Evolutionary conservation across 2,888 invertebrate species (phyloP).

Genomic region (Luffia ferchaultella): DNA sequence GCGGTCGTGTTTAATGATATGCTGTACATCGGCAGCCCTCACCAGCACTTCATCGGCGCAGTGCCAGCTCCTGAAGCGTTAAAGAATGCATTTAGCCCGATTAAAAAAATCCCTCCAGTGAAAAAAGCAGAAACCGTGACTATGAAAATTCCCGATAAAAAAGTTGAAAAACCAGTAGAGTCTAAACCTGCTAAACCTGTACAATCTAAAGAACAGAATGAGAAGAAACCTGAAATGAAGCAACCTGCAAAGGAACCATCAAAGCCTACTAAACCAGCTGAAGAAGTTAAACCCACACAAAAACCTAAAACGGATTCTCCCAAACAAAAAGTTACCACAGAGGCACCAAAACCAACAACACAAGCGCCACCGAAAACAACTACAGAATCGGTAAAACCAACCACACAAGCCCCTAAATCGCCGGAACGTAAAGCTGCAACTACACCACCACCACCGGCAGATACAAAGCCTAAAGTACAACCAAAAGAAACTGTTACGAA

Average conservation of each 20-base stretch:
- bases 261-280: neutral
- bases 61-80: constrained; percentile 66
- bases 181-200: constrained; percentile 20
- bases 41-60: constrained; percentile 67
- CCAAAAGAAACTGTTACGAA: constrained; percentile 9
- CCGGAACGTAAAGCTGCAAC: constrained; percentile 14
- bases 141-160: constrained; percentile 27
- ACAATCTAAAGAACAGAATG: neutral
- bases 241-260: neutral
- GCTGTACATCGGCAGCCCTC: constrained; percentile 75
- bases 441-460: constrained; percentile 17
- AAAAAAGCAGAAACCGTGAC: constrained; percentile 17
- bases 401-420: constrained; percentile 13
- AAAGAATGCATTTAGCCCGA: constrained; percentile 35
- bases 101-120: constrained; percentile 9
- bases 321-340: too few relatives aligned
- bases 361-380: constrained; percentile 15
- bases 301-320: constrained; percentile 10
- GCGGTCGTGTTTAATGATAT: constrained; percentile 71
- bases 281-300: constrained; percentile 11
- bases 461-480: constrained; percentile 16
- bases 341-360: constrained; percentile 14
- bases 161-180: constrained; percentile 14
- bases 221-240: neutral
- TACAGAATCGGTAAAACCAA: constrained; percentile 21